These are phyloP conservation scores for Platynereis dumerilii DNA, from an alignment of 2,888 invertebrate genomes.

Conservation along the genomic window DNA sequence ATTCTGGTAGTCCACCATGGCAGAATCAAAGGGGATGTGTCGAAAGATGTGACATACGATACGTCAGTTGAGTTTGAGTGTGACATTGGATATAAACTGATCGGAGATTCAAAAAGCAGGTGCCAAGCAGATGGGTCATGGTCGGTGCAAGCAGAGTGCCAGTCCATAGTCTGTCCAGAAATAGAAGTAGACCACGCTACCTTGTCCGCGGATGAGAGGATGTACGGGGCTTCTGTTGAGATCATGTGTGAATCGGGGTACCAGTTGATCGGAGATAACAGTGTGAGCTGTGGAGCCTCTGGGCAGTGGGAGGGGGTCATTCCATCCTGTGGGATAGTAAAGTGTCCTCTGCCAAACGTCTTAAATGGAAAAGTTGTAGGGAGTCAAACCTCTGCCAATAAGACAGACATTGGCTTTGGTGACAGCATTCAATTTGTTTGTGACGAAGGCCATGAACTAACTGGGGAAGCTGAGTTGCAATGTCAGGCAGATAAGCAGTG, in stretches of 20 bases:
- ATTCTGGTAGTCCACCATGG: neutral
- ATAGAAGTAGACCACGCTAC: neutral
- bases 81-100: slow-evolving; percentile 21
- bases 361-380: slow-evolving; percentile 24
- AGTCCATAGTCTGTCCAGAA: slow-evolving; percentile 15
- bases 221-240: slow-evolving; percentile 7
- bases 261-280: slow-evolving; percentile 42
- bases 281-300: slow-evolving; percentile 46
- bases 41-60: slow-evolving; percentile 14
- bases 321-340: slow-evolving; percentile 47
- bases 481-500: slow-evolving; percentile 35
- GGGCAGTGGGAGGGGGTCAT: slow-evolving; percentile 51
- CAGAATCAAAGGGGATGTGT: neutral
- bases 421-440: slow-evolving; percentile 33
- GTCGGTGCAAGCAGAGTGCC: slow-evolving; percentile 28
- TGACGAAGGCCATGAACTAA: slow-evolving; percentile 28
- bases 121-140: slow-evolving; percentile 36
- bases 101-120: slow-evolving; percentile 30
- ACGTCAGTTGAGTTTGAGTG: slow-evolving; percentile 8
- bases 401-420: slow-evolving; percentile 25
- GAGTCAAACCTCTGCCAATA: neutral
- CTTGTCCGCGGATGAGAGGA: neutral
- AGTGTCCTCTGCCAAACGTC: slow-evolving; percentile 28
- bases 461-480: slow-evolving; percentile 29
- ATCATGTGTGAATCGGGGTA: slow-evolving; percentile 44